These are phyloP conservation scores for Clarias batrachus DNA, from an alignment of 2,113 vertebrate species.

Conservation along the genomic window DNA sequence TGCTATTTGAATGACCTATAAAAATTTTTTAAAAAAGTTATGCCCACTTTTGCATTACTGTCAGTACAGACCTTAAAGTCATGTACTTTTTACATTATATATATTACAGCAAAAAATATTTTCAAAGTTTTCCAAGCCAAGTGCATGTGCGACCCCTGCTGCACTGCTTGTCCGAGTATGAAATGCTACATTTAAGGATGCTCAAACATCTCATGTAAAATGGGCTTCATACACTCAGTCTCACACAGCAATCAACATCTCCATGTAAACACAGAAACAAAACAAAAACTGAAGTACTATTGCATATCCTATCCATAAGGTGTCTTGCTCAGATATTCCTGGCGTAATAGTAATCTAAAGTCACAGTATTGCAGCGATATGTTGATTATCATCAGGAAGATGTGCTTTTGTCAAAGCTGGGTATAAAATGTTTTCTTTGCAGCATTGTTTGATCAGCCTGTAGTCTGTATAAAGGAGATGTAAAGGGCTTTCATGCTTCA, in stretches of 20 bases:
- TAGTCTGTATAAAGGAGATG: slow-evolving; percentile 6
- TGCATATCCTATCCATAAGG: slow-evolving; percentile 11
- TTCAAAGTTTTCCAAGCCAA: not conserved
- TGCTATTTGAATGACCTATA: too few species aligned
- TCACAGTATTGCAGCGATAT: slow-evolving; percentile 35
- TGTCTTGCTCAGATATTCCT: not conserved
- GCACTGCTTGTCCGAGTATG: not conserved
- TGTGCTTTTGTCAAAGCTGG: slow-evolving; percentile 23
- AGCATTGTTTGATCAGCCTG: not conserved
- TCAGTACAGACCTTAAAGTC: too few species aligned
- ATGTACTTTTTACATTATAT: not conserved
- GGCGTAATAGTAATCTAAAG: not conserved
- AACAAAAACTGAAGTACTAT: not conserved
- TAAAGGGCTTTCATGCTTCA: slow-evolving; percentile 9
- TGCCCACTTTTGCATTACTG: too few species aligned
- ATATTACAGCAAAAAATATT: not conserved
- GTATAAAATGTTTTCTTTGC: not conserved
- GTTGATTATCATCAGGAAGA: slow-evolving; percentile 18
- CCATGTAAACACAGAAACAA: not conserved
- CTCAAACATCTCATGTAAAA: not conserved
- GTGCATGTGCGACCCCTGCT: not conserved
- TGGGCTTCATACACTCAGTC: not conserved
- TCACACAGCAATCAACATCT: not conserved
- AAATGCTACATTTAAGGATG: slow-evolving; percentile 2
- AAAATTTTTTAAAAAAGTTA: too few species aligned